phyloP scores from a whole-genome alignment of 1,140 invertebrate species.

The Ooceraea biroi region DNA sequence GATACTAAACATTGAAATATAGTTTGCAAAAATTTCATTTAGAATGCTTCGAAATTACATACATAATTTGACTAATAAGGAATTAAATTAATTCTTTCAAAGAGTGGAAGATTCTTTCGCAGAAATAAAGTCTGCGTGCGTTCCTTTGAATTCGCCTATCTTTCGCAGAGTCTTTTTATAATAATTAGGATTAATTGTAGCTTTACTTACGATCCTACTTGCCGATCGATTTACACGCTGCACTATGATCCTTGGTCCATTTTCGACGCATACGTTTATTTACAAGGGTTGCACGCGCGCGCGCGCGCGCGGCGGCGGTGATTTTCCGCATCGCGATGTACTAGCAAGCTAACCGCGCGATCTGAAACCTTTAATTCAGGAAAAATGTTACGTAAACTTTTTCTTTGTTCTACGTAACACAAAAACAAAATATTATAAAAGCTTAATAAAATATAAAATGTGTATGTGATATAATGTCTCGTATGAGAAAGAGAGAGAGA shows the following conservation, averaged over 20 bases:
- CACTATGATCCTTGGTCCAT: slow-evolving; percentile 83
- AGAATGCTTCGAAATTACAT: background rate
- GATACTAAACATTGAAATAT: too few relatives aligned
- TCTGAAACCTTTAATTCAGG: background rate
- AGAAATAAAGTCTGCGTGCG: slow-evolving; percentile 1
- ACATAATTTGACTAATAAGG: background rate
- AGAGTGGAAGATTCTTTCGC: slow-evolving; percentile 33
- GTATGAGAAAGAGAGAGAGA: background rate
- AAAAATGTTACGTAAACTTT: background rate
- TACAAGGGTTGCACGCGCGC: slow-evolving; percentile 71
- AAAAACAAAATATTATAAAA: slow-evolving; percentile 11
- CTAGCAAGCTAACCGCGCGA: slow-evolving; percentile 65
- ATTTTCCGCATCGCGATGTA: slow-evolving; percentile 39
- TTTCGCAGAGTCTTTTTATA: slow-evolving; percentile 43
- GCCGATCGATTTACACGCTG: slow-evolving; percentile 74
- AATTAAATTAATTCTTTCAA: slow-evolving; percentile 9
- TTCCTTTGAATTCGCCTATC: slow-evolving; percentile 14
- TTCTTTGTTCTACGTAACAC: background rate
- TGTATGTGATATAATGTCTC: background rate
- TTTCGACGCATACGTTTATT: slow-evolving; percentile 82
- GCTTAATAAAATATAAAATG: background rate
- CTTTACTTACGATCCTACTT: slow-evolving; percentile 75
- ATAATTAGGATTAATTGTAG: slow-evolving; percentile 77
- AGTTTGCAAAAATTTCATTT: background rate
- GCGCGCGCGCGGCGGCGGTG: slow-evolving; percentile 23